Percentiles rank a stretch among this genome's conserved stretches.
Evolutionary conservation across 2,888 invertebrate species (phyloP).

Genomic region (Chydorus sphaericus): DNA sequence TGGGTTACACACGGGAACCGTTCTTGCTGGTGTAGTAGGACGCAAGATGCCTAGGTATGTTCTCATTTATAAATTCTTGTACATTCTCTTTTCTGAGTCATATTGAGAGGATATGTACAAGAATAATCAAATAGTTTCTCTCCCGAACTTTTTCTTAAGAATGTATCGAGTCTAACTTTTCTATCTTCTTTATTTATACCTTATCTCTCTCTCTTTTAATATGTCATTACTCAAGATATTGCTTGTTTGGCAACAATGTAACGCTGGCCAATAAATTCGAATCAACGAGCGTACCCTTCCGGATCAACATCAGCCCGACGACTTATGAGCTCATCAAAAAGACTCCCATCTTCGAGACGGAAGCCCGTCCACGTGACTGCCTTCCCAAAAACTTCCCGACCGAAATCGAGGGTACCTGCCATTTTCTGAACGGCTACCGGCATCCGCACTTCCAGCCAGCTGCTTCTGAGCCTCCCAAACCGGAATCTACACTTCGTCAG

Average conservation of each 20-base stretch:
- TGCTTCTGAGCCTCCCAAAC: background rate
- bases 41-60: slow-evolving; percentile 64
- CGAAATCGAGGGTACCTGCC: slow-evolving; percentile 62
- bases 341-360: slow-evolving; percentile 59
- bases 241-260: slow-evolving; percentile 88
- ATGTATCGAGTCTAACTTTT: too few species aligned
- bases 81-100: too few species aligned
- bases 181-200: too few species aligned
- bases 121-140: too few species aligned
- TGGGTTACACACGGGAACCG: slow-evolving; percentile 84
- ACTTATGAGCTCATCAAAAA: slow-evolving; percentile 53
- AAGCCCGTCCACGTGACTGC: slow-evolving; percentile 55
- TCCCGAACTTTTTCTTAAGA: too few species aligned
- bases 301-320: slow-evolving; percentile 84
- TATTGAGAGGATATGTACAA: too few species aligned
- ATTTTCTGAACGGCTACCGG: slow-evolving; percentile 66
- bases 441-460: slow-evolving; percentile 48
- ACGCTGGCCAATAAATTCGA: slow-evolving; percentile 93
- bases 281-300: slow-evolving; percentile 76
- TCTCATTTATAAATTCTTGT: background rate
- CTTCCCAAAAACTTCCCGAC: slow-evolving; percentile 72
- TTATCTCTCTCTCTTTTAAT: too few species aligned
- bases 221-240: too few species aligned
- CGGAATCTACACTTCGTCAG: background rate
- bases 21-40: slow-evolving; percentile 85